Conservation (phyloP, 30 jellyfish, hydroid and myxozoan species). For the Aurelia sp. region DNA sequence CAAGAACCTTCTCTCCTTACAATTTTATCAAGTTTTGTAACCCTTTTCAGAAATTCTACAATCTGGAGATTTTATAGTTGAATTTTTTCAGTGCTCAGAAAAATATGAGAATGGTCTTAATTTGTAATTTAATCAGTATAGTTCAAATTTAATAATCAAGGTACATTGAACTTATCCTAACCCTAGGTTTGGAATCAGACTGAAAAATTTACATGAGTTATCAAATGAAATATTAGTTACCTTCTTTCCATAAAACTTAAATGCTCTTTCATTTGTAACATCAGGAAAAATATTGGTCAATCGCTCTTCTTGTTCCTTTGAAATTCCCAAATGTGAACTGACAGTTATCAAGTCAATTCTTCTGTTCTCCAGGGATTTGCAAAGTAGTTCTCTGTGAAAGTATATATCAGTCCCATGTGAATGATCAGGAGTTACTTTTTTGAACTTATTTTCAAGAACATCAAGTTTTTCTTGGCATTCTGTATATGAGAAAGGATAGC, state of each 20-base stretch:
- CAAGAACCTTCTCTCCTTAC: too few relatives aligned
- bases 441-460: constrained; percentile 29
- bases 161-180: too few relatives aligned
- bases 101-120: too few relatives aligned
- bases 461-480: constrained; percentile 80
- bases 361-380: constrained; percentile 79
- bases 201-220: too few relatives aligned
- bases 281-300: constrained; percentile 79
- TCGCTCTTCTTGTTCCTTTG: constrained; percentile 50
- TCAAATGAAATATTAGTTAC: constrained; percentile 6
- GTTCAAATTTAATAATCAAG: too few relatives aligned
- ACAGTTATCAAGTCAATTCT: constrained; percentile 83
- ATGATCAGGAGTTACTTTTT: not conserved
- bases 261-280: constrained; percentile 30
- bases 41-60: too few relatives aligned
- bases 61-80: too few relatives aligned
- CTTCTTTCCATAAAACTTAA: constrained; percentile 65
- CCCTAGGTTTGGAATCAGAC: too few relatives aligned
- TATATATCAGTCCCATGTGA: constrained; percentile 37
- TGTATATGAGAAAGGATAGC: constrained; percentile 83
- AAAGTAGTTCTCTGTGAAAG: constrained; percentile 83
- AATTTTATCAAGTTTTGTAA: too few relatives aligned
- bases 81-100: too few relatives aligned
- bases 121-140: too few relatives aligned
- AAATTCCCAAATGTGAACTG: constrained; percentile 69